Evolutionary conservation across 2,797 vertebrate species (phyloP).

Genomic region (Neosilurus hyrtlii): DNA sequence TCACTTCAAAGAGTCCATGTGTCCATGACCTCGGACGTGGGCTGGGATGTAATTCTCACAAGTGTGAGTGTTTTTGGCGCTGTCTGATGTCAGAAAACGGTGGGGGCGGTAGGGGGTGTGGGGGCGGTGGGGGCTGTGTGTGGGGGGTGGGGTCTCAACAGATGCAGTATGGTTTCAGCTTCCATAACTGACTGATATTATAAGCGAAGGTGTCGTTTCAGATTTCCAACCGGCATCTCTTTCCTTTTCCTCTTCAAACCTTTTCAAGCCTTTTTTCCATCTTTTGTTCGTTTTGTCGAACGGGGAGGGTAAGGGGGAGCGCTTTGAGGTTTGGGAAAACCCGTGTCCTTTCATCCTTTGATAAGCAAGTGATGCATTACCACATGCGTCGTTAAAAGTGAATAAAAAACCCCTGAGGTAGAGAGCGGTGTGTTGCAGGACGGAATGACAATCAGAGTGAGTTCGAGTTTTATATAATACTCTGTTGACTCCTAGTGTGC

Average conservation of each 20-base stretch:
- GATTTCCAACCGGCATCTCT: neutral
- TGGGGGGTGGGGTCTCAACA: neutral
- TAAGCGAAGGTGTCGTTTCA: neutral
- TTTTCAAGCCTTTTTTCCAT: neutral
- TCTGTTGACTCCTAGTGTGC: constrained; percentile 27
- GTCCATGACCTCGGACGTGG: constrained; percentile 9
- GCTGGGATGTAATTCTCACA: constrained; percentile 6
- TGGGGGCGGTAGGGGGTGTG: neutral
- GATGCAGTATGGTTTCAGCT: neutral
- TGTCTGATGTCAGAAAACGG: neutral
- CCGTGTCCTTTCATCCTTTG: neutral
- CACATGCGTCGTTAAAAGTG: neutral
- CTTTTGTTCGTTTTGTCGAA: neutral
- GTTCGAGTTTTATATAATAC: constrained; percentile 16
- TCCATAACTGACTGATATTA: neutral
- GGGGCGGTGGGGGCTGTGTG: neutral
- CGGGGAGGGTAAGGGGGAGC: neutral
- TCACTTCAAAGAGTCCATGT: constrained; percentile 19
- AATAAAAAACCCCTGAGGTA: neutral
- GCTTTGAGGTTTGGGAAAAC: neutral
- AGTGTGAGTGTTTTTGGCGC: neutral
- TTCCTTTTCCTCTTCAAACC: too few relatives aligned
- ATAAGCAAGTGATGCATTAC: constrained; percentile 11
- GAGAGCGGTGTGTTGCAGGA: constrained; percentile 10
- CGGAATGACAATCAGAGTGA: constrained; percentile 2